Evolutionary conservation across 2,797 vertebrate genomes (phyloP), one percentile per base, ranked within the genome.

Genomic region (Clarias laeviceps): DNA sequence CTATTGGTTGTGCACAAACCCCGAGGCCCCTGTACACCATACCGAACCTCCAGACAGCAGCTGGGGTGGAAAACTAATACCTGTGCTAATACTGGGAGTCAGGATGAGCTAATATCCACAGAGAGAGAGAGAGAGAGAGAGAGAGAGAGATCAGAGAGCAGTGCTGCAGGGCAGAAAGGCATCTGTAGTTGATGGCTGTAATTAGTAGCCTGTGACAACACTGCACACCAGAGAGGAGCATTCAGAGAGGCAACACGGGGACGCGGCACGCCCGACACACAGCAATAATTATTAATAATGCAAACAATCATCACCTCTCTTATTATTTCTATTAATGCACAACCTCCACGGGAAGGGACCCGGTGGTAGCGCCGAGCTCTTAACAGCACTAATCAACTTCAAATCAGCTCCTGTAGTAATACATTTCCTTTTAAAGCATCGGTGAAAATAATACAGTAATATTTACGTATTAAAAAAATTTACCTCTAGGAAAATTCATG

Each of bases 161-260:
- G 82, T 82, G 78, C 85, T 61, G 18, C 66, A 90, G 92, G 89
- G 88, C 84, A 82, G 89, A 82, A 85, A 82, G 85, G 37, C 61
- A 80, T 64, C 24, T 20, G 78, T 90, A 57, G 88, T 73, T 83
- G 82, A 83, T 83, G 82, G 90, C 91, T 93, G 91, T 95, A 96
- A 96, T 96, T 96, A 95, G 94, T 94, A 94, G 93, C 94, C 94
- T 50, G 92, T 82, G 92, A 95, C 92, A 95, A 95, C 94, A 95
- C 81, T 82, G 88, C 85, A 89, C 92, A 92, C 89, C 45, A 84
- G 91, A 91, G 89, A 94, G 90, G 91, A 88, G 56, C 87, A 90
- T 89, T 85, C 84, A 79, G 83, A 79, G 85, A 88, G 88, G 87
- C 89, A 91, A 90, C 73, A 90, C 90, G 91, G 89, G 91, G 91